These are phyloP conservation scores for Nephrocerus scutellatus DNA, from an alignment of 2,888 invertebrate genomes.

Conservation along the genomic window DNA sequence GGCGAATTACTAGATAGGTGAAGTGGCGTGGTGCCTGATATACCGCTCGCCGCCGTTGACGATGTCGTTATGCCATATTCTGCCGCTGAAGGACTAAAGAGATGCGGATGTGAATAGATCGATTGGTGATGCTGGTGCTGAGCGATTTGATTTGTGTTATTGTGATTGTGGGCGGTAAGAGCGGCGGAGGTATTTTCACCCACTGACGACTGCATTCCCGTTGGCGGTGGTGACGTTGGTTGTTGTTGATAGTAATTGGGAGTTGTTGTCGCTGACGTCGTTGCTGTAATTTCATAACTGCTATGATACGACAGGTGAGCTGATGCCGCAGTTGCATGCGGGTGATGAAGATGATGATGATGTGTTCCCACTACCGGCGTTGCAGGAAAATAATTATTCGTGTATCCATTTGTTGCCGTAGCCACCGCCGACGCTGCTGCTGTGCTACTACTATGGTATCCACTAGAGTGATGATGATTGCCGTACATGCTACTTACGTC, in stretches of 20 bases:
- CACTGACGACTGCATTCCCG: background rate
- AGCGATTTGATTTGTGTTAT: constrained; percentile 14
- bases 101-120: constrained; percentile 42
- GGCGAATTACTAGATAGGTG: constrained; percentile 45
- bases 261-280: no score
- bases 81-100: constrained; percentile 47
- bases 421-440: constrained; percentile 22
- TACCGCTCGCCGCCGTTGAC: constrained; percentile 31
- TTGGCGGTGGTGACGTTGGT: constrained; percentile 30
- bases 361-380: constrained; percentile 23
- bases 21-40: constrained; percentile 35
- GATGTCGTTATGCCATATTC: constrained; percentile 46
- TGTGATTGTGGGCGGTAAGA: background rate
- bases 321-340: constrained; percentile 27
- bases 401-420: constrained; percentile 35
- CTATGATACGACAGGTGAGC: constrained; percentile 32
- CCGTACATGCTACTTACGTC: constrained; percentile 49
- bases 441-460: constrained; percentile 34
- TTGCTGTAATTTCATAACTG: constrained; percentile 29
- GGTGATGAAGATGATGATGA: constrained; percentile 22
- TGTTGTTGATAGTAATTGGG: constrained; percentile 29
- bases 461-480: constrained; percentile 40
- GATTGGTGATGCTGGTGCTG: constrained; percentile 29
- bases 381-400: constrained; percentile 34
- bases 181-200: constrained; percentile 22